These are phyloP conservation scores for Adelosebastes latens DNA, from an alignment of 2,797 vertebrate species.

Conservation along the genomic window DNA sequence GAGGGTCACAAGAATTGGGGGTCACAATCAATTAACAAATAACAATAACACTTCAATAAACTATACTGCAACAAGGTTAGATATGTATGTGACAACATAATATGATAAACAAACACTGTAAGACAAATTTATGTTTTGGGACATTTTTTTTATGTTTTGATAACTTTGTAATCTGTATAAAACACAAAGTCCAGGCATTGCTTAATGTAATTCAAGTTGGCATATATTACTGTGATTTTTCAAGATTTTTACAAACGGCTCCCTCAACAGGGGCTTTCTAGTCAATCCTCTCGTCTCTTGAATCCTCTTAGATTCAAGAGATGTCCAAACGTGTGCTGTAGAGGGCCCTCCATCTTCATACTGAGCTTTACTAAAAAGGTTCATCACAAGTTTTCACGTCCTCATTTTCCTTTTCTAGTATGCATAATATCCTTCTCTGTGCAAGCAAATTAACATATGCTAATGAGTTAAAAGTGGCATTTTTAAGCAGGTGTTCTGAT, in stretches of 20 bases:
- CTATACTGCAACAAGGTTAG: not conserved
- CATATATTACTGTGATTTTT: not conserved
- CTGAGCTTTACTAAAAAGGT: not conserved
- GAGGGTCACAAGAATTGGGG: slow-evolving; percentile 1
- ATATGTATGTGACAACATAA: not conserved
- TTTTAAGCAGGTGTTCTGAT: not conserved
- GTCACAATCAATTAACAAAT: not conserved
- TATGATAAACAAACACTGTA: not conserved
- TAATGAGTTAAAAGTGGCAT: not conserved
- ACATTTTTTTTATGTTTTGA: not conserved
- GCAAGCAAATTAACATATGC: not conserved
- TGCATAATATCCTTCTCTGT: not conserved
- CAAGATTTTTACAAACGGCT: not conserved
- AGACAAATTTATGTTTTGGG: not conserved
- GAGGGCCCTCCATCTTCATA: not conserved
- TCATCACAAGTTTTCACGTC: not conserved
- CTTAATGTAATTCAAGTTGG: not conserved
- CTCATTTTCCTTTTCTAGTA: not conserved
- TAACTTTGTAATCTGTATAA: not conserved
- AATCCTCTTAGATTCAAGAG: not conserved
- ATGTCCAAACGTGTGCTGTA: not conserved
- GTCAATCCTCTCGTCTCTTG: not conserved
- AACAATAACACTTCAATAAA: not conserved
- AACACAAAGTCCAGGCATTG: not conserved
- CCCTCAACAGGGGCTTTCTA: not conserved